phyloP scores from a whole-genome alignment of 2,888 invertebrate species.

The Bellardia bayeri region DNA sequence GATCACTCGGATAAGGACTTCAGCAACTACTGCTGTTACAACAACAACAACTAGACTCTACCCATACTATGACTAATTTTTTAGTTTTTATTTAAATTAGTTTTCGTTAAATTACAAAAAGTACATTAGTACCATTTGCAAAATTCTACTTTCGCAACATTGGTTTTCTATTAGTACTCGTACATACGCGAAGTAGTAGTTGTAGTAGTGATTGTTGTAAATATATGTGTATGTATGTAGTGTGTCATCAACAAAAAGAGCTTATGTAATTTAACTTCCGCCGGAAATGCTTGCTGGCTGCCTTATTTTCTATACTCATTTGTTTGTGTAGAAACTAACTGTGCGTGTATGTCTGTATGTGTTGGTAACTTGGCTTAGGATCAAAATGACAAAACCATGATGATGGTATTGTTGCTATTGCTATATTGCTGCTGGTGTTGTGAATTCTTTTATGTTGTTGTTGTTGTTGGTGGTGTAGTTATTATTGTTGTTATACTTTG shows the following conservation, averaged over 20 bases:
- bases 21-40: no score
- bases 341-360: conserved; percentile 57
- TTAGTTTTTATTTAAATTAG: no score
- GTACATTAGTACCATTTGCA: not conserved
- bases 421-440: conserved; percentile 68
- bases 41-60: no score
- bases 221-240: conserved; percentile 13
- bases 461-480: conserved; percentile 8
- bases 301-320: conserved; percentile 57
- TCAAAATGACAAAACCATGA: conserved; percentile 77
- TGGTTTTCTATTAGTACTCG: not conserved
- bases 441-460: conserved; percentile 33
- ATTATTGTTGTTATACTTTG: conserved; percentile 26
- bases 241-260: conserved; percentile 42
- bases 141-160: not conserved
- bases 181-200: conserved; percentile 12
- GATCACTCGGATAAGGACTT: no score
- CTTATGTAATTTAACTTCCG: conserved; percentile 70
- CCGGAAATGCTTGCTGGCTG: conserved; percentile 68
- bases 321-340: conserved; percentile 36
- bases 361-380: conserved; percentile 69
- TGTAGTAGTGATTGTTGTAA: not conserved
- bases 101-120: no score
- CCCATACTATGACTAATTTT: no score
- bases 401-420: conserved; percentile 79